A percentile compares a stretch with the other conserved stretches of the same genome.
Conservation (phyloP, 1,140 invertebrate species). For the Eupristina koningsbergeri region DNA sequence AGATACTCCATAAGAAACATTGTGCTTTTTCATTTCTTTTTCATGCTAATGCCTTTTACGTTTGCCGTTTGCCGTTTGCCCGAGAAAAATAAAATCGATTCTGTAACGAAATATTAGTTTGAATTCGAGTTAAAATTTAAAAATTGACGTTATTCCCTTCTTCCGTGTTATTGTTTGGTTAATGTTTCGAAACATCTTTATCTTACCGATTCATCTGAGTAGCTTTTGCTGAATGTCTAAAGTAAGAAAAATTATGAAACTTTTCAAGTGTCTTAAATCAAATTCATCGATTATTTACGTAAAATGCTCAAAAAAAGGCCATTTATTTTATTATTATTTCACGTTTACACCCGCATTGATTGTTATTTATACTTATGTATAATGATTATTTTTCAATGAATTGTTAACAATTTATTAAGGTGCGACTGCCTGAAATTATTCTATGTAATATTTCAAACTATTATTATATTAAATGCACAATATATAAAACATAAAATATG, state of each 20-base stretch:
- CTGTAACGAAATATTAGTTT: not conserved
- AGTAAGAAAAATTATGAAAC: not conserved
- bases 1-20: constrained; percentile 12
- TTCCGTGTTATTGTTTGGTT: no score
- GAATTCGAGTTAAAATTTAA: not conserved
- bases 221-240: not conserved
- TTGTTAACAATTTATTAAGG: no score
- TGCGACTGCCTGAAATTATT: no score
- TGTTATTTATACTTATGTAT: not conserved
- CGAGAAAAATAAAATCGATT: constrained; percentile 27
- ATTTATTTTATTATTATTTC: not conserved
- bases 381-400: no score
- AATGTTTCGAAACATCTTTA: not conserved
- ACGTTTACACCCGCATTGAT: not conserved
- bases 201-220: not conserved
- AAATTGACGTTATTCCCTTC: not conserved
- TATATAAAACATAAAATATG: no score
- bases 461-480: no score
- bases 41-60: constrained; percentile 32
- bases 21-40: constrained; percentile 38
- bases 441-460: no score
- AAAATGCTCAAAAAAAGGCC: not conserved
- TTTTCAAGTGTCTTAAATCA: not conserved
- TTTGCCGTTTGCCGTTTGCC: not conserved
- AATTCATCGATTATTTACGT: not conserved